Base-by-base conservation (phyloP, 2,797 vertebrate species). In the Trematomus bernacchii region DNA sequence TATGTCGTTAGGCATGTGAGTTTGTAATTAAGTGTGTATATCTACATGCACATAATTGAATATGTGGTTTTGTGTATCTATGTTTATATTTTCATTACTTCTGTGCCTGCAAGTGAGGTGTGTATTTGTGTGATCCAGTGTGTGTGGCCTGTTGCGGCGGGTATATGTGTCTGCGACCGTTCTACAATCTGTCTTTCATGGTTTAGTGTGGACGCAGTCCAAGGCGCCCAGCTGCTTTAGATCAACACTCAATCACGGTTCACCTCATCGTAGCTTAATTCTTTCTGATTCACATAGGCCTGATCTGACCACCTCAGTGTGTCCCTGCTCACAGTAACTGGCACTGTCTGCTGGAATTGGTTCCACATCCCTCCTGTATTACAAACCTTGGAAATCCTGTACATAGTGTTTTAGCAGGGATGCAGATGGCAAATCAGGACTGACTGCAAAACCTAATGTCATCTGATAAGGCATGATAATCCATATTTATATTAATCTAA, bases 171-270 rank as follows among this genome's bases (percentile, higher is more conserved):
- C 80, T 77, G 81, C 3, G 53, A 84, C 76, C 50, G 76, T 79
- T 89, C 85, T 71, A 60, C 76, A 87, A 67, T 80, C 86, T 84
- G 89, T 87, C 84, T 87, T 90, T 90, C 76, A 88, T 86, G 89
- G 77, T 89, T 85, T 66, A 62, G 57, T 4, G 47, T 89, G 88
- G 89, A 88, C 10, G 13, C 76, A 21, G 77, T 90, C 89, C 92
- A 92, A 90, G 80, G 83, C 82, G n/a, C 70, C 83, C 92, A 92
- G 89, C 91, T 93, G 91, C 75, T 89, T 90, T 86, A 82, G 80
- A 92, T 94, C 91, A 93, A 86, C 91, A 86, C 90, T 87, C 87
- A 85, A 91, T 92, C 89, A 86, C 6, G 47, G 86, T 89, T 91
- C 88, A 92, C 86, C 87, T 93, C 89, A 80, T 90, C 63, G 48